Evolutionary conservation across 2,113 vertebrate species (phyloP), one percentile per base, ranked within the genome.

Genomic region (Poicephalus gulielmi): DNA sequence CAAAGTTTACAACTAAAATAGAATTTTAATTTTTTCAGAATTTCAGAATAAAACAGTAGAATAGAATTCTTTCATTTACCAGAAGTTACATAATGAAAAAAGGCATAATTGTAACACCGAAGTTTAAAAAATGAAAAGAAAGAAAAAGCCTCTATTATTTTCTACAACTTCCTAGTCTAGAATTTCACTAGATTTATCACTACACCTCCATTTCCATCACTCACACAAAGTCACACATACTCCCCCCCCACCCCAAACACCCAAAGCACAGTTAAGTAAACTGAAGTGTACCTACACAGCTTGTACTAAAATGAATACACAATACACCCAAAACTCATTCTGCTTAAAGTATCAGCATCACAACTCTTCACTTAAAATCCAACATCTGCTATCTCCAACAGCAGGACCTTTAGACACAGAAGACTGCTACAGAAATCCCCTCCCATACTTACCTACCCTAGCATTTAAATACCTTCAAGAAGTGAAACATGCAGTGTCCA

Each of bases 171-270:
- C 25, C 23, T 20, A 33, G 30, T 37, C 30, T 59, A 24, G 28
- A 84, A 47, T 15, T 44, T 17, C 23, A 18, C 31, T 7, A 43
- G 5, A 31, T 12, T 75, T 30, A n/a, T 1, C 31, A 55, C 17
- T 35, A 52, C 27, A 35, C 31, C 17, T 63, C 22, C 25, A 27
- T 4, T n/a, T 83, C 30, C 46, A 76, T 5, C 82, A 52, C 35
- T 37, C n/a, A 20, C 1, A 9, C 44, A 52, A 35, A 71, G n/a
- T 30, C 43, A 47, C 1, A 0, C 13, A 24, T 9, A 25, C 37
- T 24, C 27, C 52, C 24, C 24, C 47, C 17, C 19, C 12, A 9
- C n/a, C 6, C 30, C 2, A 1, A 57, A 55, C 6, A 55, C 18
- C 43, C 25, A 0, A 52, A 80, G 19, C 11, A 79, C 47, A 69